Evolutionary conservation across 2,888 invertebrate species (phyloP), one percentile per base, ranked within the genome.

Genomic region (Pollenia griseotomentosa): DNA sequence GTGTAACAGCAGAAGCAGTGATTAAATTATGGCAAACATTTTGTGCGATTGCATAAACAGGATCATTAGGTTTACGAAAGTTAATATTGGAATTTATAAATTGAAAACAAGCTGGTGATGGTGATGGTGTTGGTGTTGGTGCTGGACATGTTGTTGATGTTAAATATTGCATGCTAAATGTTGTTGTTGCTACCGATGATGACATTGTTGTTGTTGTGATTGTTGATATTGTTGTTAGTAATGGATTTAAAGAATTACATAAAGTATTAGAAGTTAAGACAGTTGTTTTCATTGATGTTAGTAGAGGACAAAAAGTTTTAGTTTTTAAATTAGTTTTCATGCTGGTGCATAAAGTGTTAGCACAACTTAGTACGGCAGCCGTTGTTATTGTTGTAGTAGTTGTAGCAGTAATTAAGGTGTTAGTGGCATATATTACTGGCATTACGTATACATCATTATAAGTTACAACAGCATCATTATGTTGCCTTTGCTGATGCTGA

Each of bases 21-120:
- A 89, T 90, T 89, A 92, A 90, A 88, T 89, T 91, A 86, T 90
- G 90, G 88, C 91, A 89, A 88, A 89, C 86, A 88, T 92, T 93
- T 91, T 93, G 92, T 91, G 93, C 93, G 89, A 91, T 92, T 55
- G 93, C 93, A 89, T 93, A 93, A 88, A 93, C 90, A 70, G 93
- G 93, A 88, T 93, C 92, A 82, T 86, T 89, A 68, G 88, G 88
- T 88, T 89, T 88, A 79, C 89, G 88, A 81, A 88, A 83, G 80
- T 88, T 86, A 86, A 86, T 86, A 79, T 88, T 88, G 80, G 89
- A 84, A 79, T 88, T 88, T 77, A 88, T 80, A 79, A 88, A 83
- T 73, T 85, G 85, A 33, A 84, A 80, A 55, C 87, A 79, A 33
- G 87, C 79, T 65, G 74, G 11, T 55, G 86, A 40, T 61, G 86